Conservation (phyloP, 2,113 vertebrate genomes). For the Pongo abelii region DNA sequence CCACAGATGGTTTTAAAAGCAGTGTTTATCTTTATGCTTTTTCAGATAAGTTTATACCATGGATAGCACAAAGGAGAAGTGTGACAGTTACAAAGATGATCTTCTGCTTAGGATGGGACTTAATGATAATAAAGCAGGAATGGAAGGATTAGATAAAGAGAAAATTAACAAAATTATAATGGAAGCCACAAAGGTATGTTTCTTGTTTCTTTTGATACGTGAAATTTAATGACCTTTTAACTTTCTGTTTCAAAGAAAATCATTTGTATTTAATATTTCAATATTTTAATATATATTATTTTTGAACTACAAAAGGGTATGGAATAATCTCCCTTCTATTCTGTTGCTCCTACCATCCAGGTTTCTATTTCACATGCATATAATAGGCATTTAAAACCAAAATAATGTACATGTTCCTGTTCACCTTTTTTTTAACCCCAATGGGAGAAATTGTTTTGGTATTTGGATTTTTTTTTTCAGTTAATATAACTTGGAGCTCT, state of each 20-base stretch:
- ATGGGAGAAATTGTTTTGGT: not conserved
- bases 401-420: not conserved
- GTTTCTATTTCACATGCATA: not conserved
- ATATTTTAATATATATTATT: slow-evolving; percentile 6
- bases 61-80: slow-evolving; percentile 72
- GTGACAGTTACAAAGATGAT: slow-evolving; percentile 77
- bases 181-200: slow-evolving; percentile 94
- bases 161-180: slow-evolving; percentile 99
- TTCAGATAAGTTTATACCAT: slow-evolving; percentile 77
- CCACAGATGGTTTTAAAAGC: slow-evolving; percentile 42
- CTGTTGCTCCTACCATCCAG: not conserved
- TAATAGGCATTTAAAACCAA: not conserved
- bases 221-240: slow-evolving; percentile 19
- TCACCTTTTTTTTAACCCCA: not conserved
- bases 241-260: slow-evolving; percentile 42
- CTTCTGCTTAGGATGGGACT: slow-evolving; percentile 94
- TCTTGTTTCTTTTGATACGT: slow-evolving; percentile 36
- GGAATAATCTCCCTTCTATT: not conserved
- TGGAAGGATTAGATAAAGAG: slow-evolving; percentile 97
- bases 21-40: slow-evolving; percentile 53
- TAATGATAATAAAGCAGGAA: slow-evolving; percentile 99
- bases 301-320: not conserved
- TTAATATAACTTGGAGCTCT: not conserved
- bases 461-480: not conserved
- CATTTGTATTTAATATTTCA: slow-evolving; percentile 13